phyloP scores from a whole-genome alignment of 2,888 invertebrate species.

The Dasysyrphus albostriatus region DNA sequence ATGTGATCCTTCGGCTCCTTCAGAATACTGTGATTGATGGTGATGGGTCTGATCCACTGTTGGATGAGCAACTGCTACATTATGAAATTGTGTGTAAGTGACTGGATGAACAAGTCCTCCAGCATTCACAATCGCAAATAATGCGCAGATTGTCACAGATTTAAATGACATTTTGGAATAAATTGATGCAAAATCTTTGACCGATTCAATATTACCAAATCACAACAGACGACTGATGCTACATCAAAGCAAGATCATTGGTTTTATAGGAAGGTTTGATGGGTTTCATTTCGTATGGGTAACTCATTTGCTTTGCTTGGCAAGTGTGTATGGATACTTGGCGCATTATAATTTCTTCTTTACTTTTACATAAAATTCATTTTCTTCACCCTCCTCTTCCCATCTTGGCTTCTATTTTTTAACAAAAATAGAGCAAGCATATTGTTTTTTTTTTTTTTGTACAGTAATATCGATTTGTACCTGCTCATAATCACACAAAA shows the following conservation, averaged over 20 bases:
- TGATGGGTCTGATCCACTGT: constrained; percentile 83
- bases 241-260: constrained; percentile 14
- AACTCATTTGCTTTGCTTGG: constrained; percentile 28
- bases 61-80: constrained; percentile 67
- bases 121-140: constrained; percentile 86
- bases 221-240: constrained; percentile 78
- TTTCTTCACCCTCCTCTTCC: background rate
- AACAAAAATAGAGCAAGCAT: constrained; percentile 45
- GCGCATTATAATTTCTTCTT: constrained; percentile 17
- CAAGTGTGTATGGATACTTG: background rate
- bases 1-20: constrained; percentile 85
- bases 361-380: constrained; percentile 45
- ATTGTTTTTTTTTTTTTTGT: constrained; percentile 37
- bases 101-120: constrained; percentile 84
- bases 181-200: constrained; percentile 29
- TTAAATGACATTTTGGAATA: constrained; percentile 81
- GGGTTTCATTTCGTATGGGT: constrained; percentile 9
- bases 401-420: constrained; percentile 30
- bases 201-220: constrained; percentile 41
- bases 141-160: constrained; percentile 86
- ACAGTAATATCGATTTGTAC: constrained; percentile 16
- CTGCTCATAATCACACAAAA: constrained; percentile 46
- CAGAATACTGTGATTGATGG: constrained; percentile 85
- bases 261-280: constrained; percentile 57
- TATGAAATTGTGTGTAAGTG: constrained; percentile 66